Conservation (phyloP, 1,140 invertebrate genomes). For the Parapsyche elsis region DNA sequence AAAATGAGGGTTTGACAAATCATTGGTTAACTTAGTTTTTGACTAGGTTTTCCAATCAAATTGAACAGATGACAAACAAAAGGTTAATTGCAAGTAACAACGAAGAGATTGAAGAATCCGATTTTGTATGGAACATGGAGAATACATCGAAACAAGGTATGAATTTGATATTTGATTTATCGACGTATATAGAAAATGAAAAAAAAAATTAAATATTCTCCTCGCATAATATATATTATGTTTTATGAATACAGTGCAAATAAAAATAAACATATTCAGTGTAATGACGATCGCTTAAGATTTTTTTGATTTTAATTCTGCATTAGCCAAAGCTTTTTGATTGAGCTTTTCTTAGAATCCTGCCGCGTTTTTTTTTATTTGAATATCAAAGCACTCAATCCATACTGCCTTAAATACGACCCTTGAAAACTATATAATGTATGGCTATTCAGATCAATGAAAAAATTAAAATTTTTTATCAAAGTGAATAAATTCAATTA, state of each 20-base stretch:
- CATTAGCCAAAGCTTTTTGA: slow-evolving; percentile 17
- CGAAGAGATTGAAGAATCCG: slow-evolving; percentile 55
- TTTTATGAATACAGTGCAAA: too few relatives aligned
- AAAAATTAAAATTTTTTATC: not conserved
- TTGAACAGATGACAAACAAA: slow-evolving; percentile 36
- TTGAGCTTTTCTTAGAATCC: slow-evolving; percentile 15
- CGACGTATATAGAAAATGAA: not conserved
- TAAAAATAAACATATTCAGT: too few relatives aligned
- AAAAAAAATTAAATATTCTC: not conserved
- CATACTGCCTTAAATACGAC: not conserved
- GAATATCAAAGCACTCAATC: not conserved
- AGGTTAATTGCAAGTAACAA: slow-evolving; percentile 56
- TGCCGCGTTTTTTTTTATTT: not conserved
- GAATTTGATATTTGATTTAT: slow-evolving; percentile 41
- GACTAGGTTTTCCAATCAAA: too few relatives aligned
- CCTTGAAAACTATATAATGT: too few relatives aligned
- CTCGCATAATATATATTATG: too few relatives aligned
- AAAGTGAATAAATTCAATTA: not conserved
- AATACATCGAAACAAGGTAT: slow-evolving; percentile 56
- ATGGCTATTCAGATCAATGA: not conserved
- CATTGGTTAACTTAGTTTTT: too few relatives aligned
- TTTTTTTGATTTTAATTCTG: not conserved
- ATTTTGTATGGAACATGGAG: slow-evolving; percentile 55
- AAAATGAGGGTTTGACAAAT: too few relatives aligned
- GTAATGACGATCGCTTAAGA: too few relatives aligned